Base-by-base conservation (phyloP, 2,797 vertebrate species). In the Aplochiton taeniatus region DNA sequence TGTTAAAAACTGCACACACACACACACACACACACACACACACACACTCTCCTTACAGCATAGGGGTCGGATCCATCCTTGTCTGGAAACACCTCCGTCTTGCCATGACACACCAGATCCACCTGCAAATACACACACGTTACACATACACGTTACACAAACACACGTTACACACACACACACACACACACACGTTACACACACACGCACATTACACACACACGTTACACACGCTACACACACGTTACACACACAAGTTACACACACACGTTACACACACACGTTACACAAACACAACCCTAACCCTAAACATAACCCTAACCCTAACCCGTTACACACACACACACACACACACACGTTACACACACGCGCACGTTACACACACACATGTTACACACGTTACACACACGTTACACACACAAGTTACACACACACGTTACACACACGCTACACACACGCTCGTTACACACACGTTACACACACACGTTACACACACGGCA, bases 31-130 rank as follows among this genome's bases (percentile, higher is more conserved):
- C 20, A 44, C 61, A 19, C 8, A 12, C 12, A 58, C 9, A 31
- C 8, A 46, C 9, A 18, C 9, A 13, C 43, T 12, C 13, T 41
- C 86, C 93, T 93, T 72, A 98, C 97, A 82, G 93, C 81, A 0
- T 98, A 99, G 0, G 97, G 96, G 52, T 99, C 94, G 0, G 92
- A 90, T 0, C 83, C 88, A 0, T 98, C 95, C 80, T 93, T 95
- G 83, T 98, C 97, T 0, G 92, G 92, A 66, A 98, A 89, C 59
- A 98, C 93, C 66, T 98, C 96, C 0, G 96, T 98, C 93, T 96
- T 97, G 46, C 97, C 97, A 0, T 99, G 97, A 82, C 95, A 98
- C 56, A 98, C 97, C 64, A 98, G 78, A 54, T 95, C 89, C 69
- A 99, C 95, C 97, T 99, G 77, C 10, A 62, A 42, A 43, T 6